Evolutionary conservation across 2,888 invertebrate species (phyloP).

Genomic region (Monopis laevigella): DNA sequence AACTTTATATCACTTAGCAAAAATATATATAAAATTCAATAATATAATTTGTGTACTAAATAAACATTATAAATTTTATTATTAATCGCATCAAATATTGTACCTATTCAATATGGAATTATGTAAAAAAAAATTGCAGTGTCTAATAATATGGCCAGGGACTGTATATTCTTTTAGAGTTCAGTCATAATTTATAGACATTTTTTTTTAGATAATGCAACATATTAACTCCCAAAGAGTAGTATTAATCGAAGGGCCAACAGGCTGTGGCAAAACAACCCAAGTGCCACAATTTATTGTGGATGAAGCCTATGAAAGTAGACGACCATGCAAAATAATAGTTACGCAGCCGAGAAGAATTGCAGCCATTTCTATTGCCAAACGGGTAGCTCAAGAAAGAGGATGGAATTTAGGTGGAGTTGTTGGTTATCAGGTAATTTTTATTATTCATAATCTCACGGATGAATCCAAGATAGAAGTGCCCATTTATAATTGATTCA

Average conservation of each 20-base stretch:
- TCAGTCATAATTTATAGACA: too few species aligned
- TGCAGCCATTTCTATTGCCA: conserved; percentile 90
- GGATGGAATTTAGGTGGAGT: conserved; percentile 83
- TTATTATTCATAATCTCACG: background rate
- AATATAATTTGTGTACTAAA: too few species aligned
- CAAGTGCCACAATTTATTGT: conserved; percentile 93
- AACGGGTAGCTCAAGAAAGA: conserved; percentile 84
- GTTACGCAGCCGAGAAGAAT: conserved; percentile 95
- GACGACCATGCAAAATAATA: conserved; percentile 81
- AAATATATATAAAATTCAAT: too few species aligned
- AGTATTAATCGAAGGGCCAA: conserved; percentile 88
- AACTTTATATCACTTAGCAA: too few species aligned
- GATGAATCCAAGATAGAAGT: too few species aligned
- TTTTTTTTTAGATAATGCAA: background rate
- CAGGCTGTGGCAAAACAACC: conserved; percentile 93
- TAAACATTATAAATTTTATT: too few species aligned
- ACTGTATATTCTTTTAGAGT: too few species aligned
- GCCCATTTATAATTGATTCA: background rate
- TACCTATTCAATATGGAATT: too few species aligned
- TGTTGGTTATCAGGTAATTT: conserved; percentile 86
- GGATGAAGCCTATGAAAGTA: conserved; percentile 74
- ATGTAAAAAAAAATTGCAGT: too few species aligned
- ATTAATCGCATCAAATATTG: too few species aligned
- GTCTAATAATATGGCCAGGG: too few species aligned
- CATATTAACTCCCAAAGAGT: conserved; percentile 40